phyloP scores from a whole-genome alignment of 2,113 vertebrate genomes.

The Callipepla squamata region DNA sequence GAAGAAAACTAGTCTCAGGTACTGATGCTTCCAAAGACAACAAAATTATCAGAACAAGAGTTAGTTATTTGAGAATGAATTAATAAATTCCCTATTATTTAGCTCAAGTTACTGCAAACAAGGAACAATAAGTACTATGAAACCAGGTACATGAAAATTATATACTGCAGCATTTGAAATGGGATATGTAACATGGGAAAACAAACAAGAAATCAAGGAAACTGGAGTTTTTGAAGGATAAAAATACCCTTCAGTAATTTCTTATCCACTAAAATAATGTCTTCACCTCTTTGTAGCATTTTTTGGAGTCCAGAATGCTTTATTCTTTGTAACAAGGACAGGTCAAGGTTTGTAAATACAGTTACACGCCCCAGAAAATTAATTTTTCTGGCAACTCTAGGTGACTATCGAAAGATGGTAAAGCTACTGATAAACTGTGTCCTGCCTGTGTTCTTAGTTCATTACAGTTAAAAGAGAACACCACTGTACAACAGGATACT shows the following conservation, averaged over 20 bases:
- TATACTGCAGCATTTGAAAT: neutral
- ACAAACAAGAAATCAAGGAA: neutral
- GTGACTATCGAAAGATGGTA: neutral
- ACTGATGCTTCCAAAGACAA: neutral
- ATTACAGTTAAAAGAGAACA: neutral
- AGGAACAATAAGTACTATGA: neutral
- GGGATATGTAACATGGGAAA: neutral
- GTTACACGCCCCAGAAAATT: neutral
- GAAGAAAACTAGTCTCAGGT: neutral
- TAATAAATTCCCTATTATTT: neutral
- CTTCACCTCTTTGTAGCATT: neutral
- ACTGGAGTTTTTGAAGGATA: neutral
- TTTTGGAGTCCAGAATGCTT: neutral
- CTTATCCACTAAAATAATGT: neutral
- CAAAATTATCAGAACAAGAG: neutral
- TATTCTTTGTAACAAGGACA: neutral
- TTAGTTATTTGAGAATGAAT: neutral
- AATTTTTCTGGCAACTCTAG: neutral
- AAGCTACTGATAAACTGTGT: neutral
- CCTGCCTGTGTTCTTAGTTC: neutral
- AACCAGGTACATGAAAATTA: neutral
- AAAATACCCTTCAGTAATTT: neutral
- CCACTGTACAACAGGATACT: neutral
- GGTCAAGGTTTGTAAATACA: neutral
- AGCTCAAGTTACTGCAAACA: neutral